Conservation (phyloP, 2,797 vertebrate genomes). For the Scomberomorus guttatus region DNA sequence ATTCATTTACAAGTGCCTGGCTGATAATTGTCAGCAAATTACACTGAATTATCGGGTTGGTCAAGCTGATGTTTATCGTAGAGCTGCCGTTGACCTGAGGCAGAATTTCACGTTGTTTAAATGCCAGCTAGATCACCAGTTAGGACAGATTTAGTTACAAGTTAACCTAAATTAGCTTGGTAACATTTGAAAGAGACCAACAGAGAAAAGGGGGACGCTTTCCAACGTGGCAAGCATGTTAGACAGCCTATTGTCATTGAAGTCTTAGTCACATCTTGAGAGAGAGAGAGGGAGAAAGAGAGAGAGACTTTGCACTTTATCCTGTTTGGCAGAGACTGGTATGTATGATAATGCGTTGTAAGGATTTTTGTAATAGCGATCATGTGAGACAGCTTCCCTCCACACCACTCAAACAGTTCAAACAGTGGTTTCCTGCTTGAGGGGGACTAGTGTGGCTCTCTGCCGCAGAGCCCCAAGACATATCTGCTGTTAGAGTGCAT, state of each 20-base stretch:
- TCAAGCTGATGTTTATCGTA: not conserved
- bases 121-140: not conserved
- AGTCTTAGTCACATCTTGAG: not conserved
- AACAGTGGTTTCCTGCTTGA: constrained; percentile 46
- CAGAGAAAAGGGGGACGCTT: not conserved
- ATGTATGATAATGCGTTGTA: constrained; percentile 42
- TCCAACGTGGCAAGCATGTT: too few relatives aligned
- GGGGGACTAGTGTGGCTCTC: constrained; percentile 16
- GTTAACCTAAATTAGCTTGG: not conserved
- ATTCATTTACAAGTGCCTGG: constrained; percentile 37
- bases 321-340: not conserved
- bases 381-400: constrained; percentile 65
- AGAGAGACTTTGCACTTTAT: constrained; percentile 42
- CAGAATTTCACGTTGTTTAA: not conserved
- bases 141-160: not conserved
- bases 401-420: constrained; percentile 20
- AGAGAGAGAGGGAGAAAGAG: too few relatives aligned
- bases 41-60: not conserved
- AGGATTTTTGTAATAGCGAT: constrained; percentile 47
- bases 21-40: constrained; percentile 8
- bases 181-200: not conserved
- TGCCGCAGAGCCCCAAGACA: constrained; percentile 29
- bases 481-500: not conserved
- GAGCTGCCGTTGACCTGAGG: not conserved
- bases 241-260: not conserved